Evolutionary conservation across 2,113 vertebrate genomes (phyloP).

Genomic region (Alces alces): DNA sequence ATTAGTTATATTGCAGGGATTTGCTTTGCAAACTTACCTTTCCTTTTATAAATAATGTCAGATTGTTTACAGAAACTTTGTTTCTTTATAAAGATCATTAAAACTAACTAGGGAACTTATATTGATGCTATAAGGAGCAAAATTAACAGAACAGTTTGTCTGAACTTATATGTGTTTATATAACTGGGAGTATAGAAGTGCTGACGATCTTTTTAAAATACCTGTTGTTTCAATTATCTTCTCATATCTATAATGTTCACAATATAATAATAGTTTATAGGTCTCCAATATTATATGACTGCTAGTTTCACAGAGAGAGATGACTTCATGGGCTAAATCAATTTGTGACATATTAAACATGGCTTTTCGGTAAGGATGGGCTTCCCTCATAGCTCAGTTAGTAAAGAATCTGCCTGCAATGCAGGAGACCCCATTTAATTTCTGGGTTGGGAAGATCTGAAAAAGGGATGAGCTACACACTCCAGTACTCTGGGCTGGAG

Average conservation of each 20-base stretch:
- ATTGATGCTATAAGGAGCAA: not conserved
- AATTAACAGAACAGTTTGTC: not conserved
- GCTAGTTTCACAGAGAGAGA: not conserved
- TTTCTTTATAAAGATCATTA: not conserved
- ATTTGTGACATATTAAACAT: not conserved
- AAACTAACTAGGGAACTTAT: not conserved
- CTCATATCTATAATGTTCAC: not conserved
- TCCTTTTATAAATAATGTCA: not conserved
- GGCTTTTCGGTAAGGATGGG: not conserved
- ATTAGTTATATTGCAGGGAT: not conserved
- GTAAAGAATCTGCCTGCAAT: not conserved
- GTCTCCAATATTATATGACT: not conserved
- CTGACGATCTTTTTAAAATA: not conserved
- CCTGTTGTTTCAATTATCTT: not conserved
- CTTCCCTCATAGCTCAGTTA: not conserved
- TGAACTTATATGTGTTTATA: not conserved
- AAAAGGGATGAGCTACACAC: not conserved
- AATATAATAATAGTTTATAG: not conserved
- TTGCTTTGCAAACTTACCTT: not conserved
- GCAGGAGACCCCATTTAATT: not conserved
- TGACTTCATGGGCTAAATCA: not conserved
- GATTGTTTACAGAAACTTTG: not conserved
- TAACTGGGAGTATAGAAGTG: not conserved
- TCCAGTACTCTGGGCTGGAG: not conserved
- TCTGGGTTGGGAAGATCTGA: not conserved